phyloP scores from a whole-genome alignment of 2,797 vertebrate species.

The Glossophaga mutica region DNA sequence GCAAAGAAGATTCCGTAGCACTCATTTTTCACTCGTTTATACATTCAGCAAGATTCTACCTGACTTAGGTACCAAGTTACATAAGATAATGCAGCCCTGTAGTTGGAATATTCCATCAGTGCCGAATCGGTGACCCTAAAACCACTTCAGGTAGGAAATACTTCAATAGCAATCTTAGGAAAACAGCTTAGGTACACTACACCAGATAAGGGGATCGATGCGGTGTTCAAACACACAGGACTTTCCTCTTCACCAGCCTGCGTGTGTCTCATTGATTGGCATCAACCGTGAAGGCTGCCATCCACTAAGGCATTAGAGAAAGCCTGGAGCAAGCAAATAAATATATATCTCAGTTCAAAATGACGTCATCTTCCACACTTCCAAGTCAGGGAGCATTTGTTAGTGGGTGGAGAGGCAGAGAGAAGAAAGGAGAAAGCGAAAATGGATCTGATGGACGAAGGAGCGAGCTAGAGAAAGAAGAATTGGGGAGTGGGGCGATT shows the following conservation, averaged over 20 bases:
- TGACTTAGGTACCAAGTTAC: not conserved
- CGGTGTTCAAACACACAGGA: not conserved
- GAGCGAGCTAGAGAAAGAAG: not conserved
- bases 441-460: not conserved
- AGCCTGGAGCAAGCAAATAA: not conserved
- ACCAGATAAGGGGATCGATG: not conserved
- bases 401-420: not conserved
- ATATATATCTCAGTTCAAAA: not conserved
- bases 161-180: not conserved
- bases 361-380: not conserved
- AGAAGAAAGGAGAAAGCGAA: not conserved
- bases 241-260: not conserved
- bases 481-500: no score
- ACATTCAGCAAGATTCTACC: conserved; percentile 24
- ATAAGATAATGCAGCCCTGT: not conserved
- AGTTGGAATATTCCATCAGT: not conserved
- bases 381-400: not conserved
- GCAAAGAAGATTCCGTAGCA: conserved; percentile 30
- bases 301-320: not conserved
- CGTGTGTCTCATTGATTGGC: not conserved
- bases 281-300: not conserved
- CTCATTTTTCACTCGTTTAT: conserved; percentile 25
- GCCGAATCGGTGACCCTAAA: not conserved
- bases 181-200: not conserved
- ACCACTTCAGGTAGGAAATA: not conserved